Base-by-base conservation (phyloP, 2,888 invertebrate genomes). In the Drosophila rellima region DNA sequence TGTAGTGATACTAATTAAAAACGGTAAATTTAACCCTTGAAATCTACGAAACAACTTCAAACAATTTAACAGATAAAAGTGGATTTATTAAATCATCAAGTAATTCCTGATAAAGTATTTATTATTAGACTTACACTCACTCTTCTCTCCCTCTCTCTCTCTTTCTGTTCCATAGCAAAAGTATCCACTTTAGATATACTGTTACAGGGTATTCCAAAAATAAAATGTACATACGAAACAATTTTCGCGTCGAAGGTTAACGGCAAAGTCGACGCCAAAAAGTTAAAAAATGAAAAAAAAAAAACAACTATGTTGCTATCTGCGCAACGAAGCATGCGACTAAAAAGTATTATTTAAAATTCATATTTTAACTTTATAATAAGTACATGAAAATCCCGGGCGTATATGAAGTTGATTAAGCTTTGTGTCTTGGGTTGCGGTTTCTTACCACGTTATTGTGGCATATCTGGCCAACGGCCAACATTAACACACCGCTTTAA, bases 201-300 rank as follows among this genome's bases (percentile, higher is more conserved):
- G 7, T 13, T 45, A 26, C 5, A 26, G 26, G 44, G 56, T 35
- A 45, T 35, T 23, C 15, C n/a, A 67, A 60, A 65, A 78, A n/a
- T n/a, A n/a, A 74, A 47, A 67, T 62, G 64, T 59, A 71, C 59
- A 56, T 45, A 66, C 60, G 68, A 81, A 84, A 68, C 51, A 68
- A 65, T 77, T 88, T 74, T 74, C 60, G 70, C 74, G 69, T 67
- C 64, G 89, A 84, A 84, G 84, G 84, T 84, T 84, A 86, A 78
- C 68, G 48, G 47, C 82, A 61, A 80, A 79, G 66, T 62, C 64
- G 70, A 65, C 57, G 57, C 48, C 31, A 63, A 69, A 79, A 73
- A 68, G 50, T 64, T 60, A 45, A 70, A 62, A 62, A 39, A 54
- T n/a, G 47, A 39, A 40, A 42, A n/a, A 37, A 23, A 45, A 17